phyloP scores from a whole-genome alignment of 2,888 invertebrate species.

The Oscheius sp. region DNA sequence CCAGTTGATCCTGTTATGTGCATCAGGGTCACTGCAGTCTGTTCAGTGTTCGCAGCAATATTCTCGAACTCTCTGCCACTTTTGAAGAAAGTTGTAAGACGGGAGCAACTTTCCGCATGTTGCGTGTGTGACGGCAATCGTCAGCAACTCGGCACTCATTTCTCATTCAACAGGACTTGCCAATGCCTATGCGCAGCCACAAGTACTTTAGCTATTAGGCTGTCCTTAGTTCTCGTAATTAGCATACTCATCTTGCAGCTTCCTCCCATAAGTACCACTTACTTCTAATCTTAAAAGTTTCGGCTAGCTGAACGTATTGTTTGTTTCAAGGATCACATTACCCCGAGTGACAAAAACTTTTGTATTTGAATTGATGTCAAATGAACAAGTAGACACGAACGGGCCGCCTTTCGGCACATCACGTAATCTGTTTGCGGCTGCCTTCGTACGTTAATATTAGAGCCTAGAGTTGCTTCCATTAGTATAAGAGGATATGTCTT shows the following conservation, averaged over 20 bases:
- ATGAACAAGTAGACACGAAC: not conserved
- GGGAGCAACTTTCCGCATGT: slow-evolving; percentile 15
- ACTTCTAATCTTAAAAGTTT: too few relatives aligned
- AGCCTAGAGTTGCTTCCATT: slow-evolving; percentile 30
- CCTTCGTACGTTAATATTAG: slow-evolving; percentile 34
- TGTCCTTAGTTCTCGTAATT: slow-evolving; percentile 13
- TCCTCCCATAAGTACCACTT: too few relatives aligned
- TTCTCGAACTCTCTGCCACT: not conserved
- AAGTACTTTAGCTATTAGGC: slow-evolving; percentile 32
- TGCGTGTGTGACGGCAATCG: slow-evolving; percentile 33
- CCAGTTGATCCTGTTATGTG: slow-evolving; percentile 34
- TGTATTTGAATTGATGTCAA: too few relatives aligned
- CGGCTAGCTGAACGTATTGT: too few relatives aligned
- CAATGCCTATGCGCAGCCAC: slow-evolving; percentile 30
- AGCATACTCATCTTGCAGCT: slow-evolving; percentile 18
- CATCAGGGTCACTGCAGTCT: slow-evolving; percentile 34
- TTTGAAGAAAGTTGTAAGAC: not conserved
- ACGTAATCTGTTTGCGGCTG: slow-evolving; percentile 33
- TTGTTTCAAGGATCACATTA: too few relatives aligned
- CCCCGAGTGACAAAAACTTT: too few relatives aligned
- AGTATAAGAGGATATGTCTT: slow-evolving; percentile 37
- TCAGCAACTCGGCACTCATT: slow-evolving; percentile 34
- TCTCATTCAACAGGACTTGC: slow-evolving; percentile 35
- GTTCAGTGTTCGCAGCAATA: slow-evolving; percentile 9
- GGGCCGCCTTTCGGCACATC: slow-evolving; percentile 26